A percentile compares a stretch with the other conserved stretches of the same genome.
These are phyloP conservation scores for Aphelenchoides fujianensis DNA, from an alignment of 1,140 invertebrate species.

Conservation along the genomic window DNA sequence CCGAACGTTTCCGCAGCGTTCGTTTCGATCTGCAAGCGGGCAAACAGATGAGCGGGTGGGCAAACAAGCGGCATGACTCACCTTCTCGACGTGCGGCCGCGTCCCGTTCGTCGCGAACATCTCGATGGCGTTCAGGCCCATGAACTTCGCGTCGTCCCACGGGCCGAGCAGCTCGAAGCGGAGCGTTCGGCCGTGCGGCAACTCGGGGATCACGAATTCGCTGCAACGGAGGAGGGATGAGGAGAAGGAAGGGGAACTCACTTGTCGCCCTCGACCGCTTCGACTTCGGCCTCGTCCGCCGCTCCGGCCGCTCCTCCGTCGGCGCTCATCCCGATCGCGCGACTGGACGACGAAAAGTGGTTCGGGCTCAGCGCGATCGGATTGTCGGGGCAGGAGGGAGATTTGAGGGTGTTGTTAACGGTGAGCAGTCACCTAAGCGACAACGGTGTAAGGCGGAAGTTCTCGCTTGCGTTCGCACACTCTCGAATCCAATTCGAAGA, in stretches of 20 bases:
- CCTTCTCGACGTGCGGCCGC: conserved; percentile 61
- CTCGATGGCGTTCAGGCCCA: conserved; percentile 78
- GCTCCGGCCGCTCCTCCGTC: neutral
- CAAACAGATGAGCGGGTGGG: neutral
- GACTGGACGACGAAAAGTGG: neutral
- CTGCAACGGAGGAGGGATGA: too few species aligned
- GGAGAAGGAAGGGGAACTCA: too few species aligned
- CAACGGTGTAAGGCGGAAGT: too few species aligned
- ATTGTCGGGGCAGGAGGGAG: too few species aligned
- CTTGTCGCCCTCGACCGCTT: conserved; percentile 66
- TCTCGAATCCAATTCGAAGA: too few species aligned
- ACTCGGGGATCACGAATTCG: conserved; percentile 41
- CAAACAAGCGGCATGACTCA: neutral
- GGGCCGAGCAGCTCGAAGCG: conserved; percentile 70
- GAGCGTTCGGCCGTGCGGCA: conserved; percentile 37
- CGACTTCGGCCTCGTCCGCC: neutral
- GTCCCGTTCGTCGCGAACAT: conserved; percentile 71
- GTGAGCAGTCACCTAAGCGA: too few species aligned
- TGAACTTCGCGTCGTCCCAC: conserved; percentile 78
- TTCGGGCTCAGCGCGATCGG: neutral
- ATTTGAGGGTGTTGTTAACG: too few species aligned
- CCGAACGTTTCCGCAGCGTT: conserved; percentile 34
- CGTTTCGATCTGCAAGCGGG: conserved; percentile 33
- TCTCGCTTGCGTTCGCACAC: too few species aligned
- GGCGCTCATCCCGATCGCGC: neutral